Conservation (phyloP, 2,797 vertebrate species). For the Euphonia xanthogaster region DNA sequence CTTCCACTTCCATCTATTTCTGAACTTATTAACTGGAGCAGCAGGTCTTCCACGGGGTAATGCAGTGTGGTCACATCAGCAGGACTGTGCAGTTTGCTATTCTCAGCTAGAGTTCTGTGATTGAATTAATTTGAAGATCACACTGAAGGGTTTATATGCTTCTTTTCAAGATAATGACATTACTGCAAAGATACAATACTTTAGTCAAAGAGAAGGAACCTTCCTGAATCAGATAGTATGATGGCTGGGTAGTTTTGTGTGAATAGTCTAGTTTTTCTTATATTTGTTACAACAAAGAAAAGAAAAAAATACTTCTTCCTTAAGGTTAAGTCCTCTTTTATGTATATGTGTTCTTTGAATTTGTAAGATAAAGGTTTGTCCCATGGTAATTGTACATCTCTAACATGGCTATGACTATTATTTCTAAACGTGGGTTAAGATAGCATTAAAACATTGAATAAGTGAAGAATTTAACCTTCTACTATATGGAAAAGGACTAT, state of each 20-base stretch:
- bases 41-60: background rate
- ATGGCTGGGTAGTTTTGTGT: background rate
- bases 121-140: background rate
- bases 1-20: background rate
- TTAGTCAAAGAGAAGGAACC: background rate
- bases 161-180: background rate
- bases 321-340: background rate
- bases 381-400: background rate
- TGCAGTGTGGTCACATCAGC: background rate
- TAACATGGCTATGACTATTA: background rate
- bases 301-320: background rate
- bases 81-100: background rate
- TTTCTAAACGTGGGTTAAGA: background rate
- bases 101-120: background rate
- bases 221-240: background rate
- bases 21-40: background rate
- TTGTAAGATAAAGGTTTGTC: background rate
- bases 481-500: background rate
- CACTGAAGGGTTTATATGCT: background rate
- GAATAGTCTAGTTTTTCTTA: background rate
- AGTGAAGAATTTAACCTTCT: background rate
- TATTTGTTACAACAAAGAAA: background rate
- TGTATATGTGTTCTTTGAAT: background rate
- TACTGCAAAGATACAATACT: background rate
- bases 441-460: background rate